A percentile compares a stretch with the other conserved stretches of the same genome.
Conservation (phyloP, 2,888 invertebrate species). For the Sussaba pulchella region DNA sequence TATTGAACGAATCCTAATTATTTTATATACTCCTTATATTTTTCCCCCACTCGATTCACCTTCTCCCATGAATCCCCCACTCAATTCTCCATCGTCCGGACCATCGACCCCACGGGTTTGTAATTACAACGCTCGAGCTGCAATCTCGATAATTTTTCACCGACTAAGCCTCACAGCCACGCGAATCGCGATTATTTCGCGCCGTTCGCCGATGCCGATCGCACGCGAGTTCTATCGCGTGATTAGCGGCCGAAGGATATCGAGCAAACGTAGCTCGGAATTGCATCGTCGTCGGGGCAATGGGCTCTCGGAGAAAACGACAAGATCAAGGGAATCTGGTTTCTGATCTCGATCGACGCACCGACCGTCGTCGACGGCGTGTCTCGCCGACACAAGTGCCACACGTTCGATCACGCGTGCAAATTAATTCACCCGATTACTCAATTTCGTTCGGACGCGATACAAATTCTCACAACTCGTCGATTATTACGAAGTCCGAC, state of each 20-base stretch:
- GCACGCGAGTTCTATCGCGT: conserved; percentile 3
- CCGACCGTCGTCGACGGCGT: conserved; percentile 56
- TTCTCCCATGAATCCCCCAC: conserved; percentile 17
- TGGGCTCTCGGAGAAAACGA: conserved; percentile 65
- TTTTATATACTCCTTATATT: no score
- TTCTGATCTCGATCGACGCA: conserved; percentile 64
- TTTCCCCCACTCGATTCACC: conserved; percentile 20
- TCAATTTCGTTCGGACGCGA: conserved; percentile 57
- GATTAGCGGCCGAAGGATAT: conserved; percentile 41
- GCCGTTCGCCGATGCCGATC: background rate
- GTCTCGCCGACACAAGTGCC: conserved; percentile 60
- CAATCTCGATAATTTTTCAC: conserved; percentile 44
- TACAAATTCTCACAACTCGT: conserved; percentile 14
- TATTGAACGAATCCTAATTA: no score
- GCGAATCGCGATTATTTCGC: conserved; percentile 53
- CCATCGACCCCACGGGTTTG: conserved; percentile 50
- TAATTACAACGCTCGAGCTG: conserved; percentile 54
- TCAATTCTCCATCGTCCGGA: conserved; percentile 50
- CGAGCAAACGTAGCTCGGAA: conserved; percentile 26
- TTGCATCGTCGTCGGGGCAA: conserved; percentile 5
- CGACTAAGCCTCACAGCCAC: conserved; percentile 21
- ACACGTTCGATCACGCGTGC: conserved; percentile 60
- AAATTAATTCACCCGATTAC: conserved; percentile 66
- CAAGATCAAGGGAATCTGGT: conserved; percentile 81
- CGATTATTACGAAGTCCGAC: conserved; percentile 37